Conservation (phyloP, 1,140 invertebrate species). For the Limonius californicus region DNA sequence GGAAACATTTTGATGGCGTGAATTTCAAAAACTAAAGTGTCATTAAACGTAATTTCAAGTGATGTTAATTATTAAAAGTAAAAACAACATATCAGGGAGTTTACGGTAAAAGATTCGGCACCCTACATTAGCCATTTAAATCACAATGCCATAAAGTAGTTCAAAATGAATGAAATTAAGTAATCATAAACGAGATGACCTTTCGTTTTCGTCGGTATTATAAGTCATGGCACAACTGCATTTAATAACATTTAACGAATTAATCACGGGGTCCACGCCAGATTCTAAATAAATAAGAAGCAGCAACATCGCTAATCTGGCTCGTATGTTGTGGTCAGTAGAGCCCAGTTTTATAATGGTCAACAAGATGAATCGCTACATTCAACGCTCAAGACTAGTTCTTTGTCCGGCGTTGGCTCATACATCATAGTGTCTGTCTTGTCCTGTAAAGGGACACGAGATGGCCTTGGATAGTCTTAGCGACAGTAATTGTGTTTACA, state of each 20-base stretch:
- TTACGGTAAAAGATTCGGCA: no score
- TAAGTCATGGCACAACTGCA: background rate
- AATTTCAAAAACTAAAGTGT: no score
- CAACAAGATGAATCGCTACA: conserved; percentile 12
- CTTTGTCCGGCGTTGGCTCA: conserved; percentile 1
- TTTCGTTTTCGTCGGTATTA: background rate
- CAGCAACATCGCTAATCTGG: background rate
- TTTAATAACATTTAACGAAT: conserved; percentile 10
- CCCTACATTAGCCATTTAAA: no score
- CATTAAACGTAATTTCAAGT: no score
- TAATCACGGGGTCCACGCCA: background rate
- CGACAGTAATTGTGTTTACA: conserved; percentile 1
- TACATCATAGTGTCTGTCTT: conserved; percentile 10
- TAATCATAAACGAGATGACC: no score
- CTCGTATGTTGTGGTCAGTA: conserved; percentile 5
- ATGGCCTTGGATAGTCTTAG: background rate
- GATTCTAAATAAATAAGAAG: conserved; percentile 3
- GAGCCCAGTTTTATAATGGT: conserved; percentile 4
- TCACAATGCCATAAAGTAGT: no score
- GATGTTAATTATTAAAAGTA: no score
- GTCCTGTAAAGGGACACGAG: background rate
- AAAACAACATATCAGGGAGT: no score
- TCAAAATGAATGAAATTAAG: no score
- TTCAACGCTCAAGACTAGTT: conserved; percentile 7
- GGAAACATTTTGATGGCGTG: no score